Percentiles rank a stretch among this genome's conserved stretches.
Conservation (phyloP, 2,888 invertebrate genomes). For the Polymixis flavicincta region DNA sequence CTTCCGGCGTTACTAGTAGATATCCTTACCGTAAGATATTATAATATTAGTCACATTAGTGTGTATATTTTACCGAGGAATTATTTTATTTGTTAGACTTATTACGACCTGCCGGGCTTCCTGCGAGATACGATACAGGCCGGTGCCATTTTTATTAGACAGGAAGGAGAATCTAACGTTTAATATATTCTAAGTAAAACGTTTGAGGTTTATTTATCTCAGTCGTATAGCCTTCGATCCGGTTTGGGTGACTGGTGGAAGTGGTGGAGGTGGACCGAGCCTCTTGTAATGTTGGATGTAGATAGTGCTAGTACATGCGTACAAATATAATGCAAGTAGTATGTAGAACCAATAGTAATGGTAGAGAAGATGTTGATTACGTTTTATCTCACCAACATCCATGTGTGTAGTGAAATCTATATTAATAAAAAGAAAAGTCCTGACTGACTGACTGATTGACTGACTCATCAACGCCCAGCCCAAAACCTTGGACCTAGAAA, state of each 20-base stretch:
- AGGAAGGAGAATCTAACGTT: slow-evolving; percentile 89
- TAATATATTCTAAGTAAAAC: slow-evolving; percentile 86
- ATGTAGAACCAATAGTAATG: background rate
- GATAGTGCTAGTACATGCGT: slow-evolving; percentile 1
- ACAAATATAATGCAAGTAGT: background rate
- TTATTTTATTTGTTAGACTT: slow-evolving; percentile 90
- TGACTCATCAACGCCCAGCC: too few relatives aligned
- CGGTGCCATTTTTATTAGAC: slow-evolving; percentile 88
- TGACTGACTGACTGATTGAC: too few relatives aligned
- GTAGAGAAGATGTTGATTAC: slow-evolving; percentile 13
- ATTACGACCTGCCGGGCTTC: slow-evolving; percentile 86
- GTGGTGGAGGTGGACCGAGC: slow-evolving; percentile 27
- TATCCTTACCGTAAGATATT: slow-evolving; percentile 88
- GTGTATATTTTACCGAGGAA: slow-evolving; percentile 87
- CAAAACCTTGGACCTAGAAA: too few relatives aligned
- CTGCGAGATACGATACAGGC: slow-evolving; percentile 85
- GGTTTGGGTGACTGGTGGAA: slow-evolving; percentile 66
- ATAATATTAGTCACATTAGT: slow-evolving; percentile 90
- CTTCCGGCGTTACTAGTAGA: slow-evolving; percentile 88
- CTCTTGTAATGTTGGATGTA: slow-evolving; percentile 21
- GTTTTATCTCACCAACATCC: background rate
- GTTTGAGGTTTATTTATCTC: slow-evolving; percentile 82
- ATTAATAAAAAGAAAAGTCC: slow-evolving; percentile 10
- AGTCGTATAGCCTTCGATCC: slow-evolving; percentile 70
- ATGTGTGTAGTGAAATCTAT: slow-evolving; percentile 12